phyloP scores from a whole-genome alignment of 2,113 vertebrate species.

The Danio rerio region DNA sequence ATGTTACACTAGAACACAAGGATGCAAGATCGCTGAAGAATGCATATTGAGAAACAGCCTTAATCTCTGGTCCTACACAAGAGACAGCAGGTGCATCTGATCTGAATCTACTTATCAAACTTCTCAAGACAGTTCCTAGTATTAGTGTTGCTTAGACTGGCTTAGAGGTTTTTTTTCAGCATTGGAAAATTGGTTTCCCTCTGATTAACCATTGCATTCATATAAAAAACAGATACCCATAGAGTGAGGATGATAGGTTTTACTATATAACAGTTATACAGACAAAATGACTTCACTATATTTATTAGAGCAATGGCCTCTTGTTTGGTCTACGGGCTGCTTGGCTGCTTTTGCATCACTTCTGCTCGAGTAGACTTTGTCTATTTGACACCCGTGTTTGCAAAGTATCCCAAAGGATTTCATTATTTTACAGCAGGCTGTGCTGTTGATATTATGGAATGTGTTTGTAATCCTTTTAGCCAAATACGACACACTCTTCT shows the following conservation, averaged over 20 bases:
- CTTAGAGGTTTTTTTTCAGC: neutral
- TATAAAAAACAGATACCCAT: neutral
- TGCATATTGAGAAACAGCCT: neutral
- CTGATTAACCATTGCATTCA: neutral
- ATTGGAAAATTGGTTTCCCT: neutral
- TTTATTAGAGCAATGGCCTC: neutral
- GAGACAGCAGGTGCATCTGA: neutral
- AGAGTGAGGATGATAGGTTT: neutral
- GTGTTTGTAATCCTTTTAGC: constrained; percentile 25
- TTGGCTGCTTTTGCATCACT: neutral
- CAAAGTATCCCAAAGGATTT: constrained; percentile 1
- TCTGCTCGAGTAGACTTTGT: neutral
- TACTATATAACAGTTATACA: neutral
- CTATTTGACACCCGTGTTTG: constrained; percentile 6
- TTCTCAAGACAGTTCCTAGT: neutral
- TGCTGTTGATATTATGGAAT: neutral
- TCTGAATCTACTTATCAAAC: neutral
- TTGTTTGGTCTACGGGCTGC: neutral
- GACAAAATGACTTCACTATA: neutral
- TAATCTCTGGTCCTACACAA: neutral
- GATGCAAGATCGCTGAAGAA: too few species aligned
- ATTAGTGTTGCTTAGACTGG: neutral
- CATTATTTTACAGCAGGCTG: neutral
- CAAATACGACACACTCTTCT: neutral
- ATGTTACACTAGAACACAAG: too few species aligned